Evolutionary conservation across 2,888 invertebrate genomes (phyloP).

Genomic region (Phytoseiulus persimilis): DNA sequence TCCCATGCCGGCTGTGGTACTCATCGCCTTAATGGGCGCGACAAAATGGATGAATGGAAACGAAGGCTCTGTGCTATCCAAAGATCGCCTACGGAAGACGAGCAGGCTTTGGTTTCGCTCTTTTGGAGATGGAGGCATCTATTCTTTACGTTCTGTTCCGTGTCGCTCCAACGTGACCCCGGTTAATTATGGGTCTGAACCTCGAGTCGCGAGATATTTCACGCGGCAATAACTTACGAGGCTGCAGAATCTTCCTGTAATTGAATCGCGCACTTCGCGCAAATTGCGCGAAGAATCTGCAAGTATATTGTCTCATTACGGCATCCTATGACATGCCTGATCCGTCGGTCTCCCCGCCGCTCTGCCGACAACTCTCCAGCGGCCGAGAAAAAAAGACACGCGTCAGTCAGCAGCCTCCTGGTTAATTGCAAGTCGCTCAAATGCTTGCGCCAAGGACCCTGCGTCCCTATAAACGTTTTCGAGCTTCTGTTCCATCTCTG

Average conservation of each 20-base stretch:
- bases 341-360: not conserved
- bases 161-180: no score
- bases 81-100: no score
- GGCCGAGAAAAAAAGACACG: not conserved
- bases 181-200: not conserved
- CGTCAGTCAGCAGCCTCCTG: not conserved
- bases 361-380: not conserved
- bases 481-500: no score
- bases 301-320: slow-evolving; percentile 5
- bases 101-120: no score
- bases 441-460: not conserved
- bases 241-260: not conserved
- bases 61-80: no score
- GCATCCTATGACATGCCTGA: not conserved
- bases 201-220: not conserved
- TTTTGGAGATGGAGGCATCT: no score
- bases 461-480: not conserved
- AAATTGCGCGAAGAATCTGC: not conserved
- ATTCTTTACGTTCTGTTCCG: no score
- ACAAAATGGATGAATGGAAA: no score
- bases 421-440: not conserved
- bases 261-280: not conserved
- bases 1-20: no score
- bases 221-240: not conserved
- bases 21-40: no score